Conservation (phyloP, 30 jellyfish, hydroid and myxozoan genomes). For the Aurelia aurita region DNA sequence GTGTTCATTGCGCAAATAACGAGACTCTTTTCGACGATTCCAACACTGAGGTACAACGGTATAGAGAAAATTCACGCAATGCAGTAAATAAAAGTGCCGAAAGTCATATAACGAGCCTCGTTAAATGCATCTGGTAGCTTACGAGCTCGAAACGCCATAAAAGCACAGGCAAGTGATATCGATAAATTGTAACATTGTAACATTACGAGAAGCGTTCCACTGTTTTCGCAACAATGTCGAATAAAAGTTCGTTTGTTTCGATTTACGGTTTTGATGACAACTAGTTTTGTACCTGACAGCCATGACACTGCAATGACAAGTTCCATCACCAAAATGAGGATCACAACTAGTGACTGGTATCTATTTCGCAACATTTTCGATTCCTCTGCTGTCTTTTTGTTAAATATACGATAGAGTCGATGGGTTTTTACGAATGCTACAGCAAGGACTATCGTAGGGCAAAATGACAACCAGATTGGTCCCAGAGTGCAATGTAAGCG, state of each 20-base stretch:
- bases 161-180: conserved; percentile 61
- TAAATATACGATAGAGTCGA: conserved; percentile 78
- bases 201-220: conserved; percentile 39
- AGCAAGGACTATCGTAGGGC: conserved; percentile 63
- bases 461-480: conserved; percentile 62
- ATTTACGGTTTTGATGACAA: conserved; percentile 5
- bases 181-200: conserved; percentile 36
- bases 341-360: conserved; percentile 69
- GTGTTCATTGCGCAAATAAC: conserved; percentile 51
- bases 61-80: conserved; percentile 66
- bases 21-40: conserved; percentile 3
- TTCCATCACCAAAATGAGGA: conserved; percentile 53
- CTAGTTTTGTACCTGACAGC: conserved; percentile 44
- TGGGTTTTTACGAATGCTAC: conserved; percentile 72
- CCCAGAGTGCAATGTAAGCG: conserved; percentile 49
- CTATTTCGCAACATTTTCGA: conserved; percentile 72
- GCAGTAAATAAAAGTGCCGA: conserved; percentile 73
- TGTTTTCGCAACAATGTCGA: conserved; percentile 61
- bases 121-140: conserved; percentile 83
- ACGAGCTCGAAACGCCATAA: conserved; percentile 90
- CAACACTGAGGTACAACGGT: conserved; percentile 77
- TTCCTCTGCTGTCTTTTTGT: conserved; percentile 54
- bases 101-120: conserved; percentile 84
- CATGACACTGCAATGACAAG: conserved; percentile 36
- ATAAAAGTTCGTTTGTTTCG: conserved; percentile 19